Conservation (phyloP, 1,140 invertebrate genomes). For the Pygmarrhopalites habei region DNA sequence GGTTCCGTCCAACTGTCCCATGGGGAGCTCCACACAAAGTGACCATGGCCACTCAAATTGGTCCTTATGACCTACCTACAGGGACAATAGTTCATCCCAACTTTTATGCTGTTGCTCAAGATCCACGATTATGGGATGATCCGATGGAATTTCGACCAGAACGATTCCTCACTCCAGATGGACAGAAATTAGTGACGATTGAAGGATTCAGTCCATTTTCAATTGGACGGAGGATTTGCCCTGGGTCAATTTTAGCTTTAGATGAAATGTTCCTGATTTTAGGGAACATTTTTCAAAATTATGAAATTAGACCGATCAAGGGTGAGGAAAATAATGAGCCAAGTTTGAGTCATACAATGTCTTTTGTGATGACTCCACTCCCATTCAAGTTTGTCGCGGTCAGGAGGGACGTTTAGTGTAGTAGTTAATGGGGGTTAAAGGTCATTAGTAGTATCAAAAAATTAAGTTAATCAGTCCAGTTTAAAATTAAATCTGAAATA, state of each 20-base stretch:
- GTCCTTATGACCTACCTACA: constrained; percentile 12
- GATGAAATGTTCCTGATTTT: not conserved
- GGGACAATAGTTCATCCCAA: constrained; percentile 21
- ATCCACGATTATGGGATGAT: constrained; percentile 11
- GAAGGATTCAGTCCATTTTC: not conserved
- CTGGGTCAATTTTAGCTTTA: not conserved
- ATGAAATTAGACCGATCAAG: not conserved
- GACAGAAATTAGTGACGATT: not conserved
- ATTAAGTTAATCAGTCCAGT: too few relatives aligned
- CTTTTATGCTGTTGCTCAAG: constrained; percentile 8
- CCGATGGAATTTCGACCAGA: not conserved
- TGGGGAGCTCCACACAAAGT: constrained; percentile 10
- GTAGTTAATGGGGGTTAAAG: too few relatives aligned
- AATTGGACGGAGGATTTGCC: not conserved
- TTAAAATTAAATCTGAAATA: too few relatives aligned
- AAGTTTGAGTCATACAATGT: too few relatives aligned
- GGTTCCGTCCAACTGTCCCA: constrained; percentile 15
- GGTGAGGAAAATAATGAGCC: too few relatives aligned
- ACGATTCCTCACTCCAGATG: not conserved
- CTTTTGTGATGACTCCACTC: too few relatives aligned
- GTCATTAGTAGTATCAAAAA: too few relatives aligned
- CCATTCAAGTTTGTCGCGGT: too few relatives aligned
- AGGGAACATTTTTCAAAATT: not conserved
- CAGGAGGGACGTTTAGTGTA: too few relatives aligned
- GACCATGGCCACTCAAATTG: constrained; percentile 2